Evolutionary conservation across 1,140 invertebrate species (phyloP).

Genomic region (Musca vetustissima): DNA sequence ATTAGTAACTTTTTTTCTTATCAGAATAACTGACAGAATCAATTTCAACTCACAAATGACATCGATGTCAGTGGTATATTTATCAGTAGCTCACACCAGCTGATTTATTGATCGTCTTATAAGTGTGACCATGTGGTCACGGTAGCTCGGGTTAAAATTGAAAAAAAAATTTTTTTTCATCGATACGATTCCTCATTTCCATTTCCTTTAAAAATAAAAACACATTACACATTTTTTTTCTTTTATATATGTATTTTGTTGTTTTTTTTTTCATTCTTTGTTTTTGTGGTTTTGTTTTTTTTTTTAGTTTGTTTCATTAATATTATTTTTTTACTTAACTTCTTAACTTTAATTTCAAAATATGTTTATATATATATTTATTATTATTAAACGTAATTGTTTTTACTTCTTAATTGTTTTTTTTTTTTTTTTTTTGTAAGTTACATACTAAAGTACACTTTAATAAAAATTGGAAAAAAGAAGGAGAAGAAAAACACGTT

Average conservation of each 20-base stretch:
- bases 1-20: too few relatives aligned
- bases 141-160: too few relatives aligned
- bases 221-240: slow-evolving; percentile 1
- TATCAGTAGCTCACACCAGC: too few relatives aligned
- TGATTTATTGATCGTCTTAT: too few relatives aligned
- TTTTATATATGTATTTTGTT: not conserved
- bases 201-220: not conserved
- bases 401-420: slow-evolving; percentile 1
- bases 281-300: not conserved
- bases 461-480: slow-evolving; percentile 11
- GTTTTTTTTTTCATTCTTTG: not conserved
- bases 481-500: not conserved
- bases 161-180: too few relatives aligned
- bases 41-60: too few relatives aligned
- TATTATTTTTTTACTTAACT: slow-evolving; percentile 23
- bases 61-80: too few relatives aligned
- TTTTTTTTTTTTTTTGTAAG: slow-evolving; percentile 4
- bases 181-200: too few relatives aligned
- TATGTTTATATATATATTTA: slow-evolving; percentile 18
- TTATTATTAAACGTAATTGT: slow-evolving; percentile 21
- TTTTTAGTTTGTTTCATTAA: not conserved
- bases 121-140: too few relatives aligned
- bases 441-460: slow-evolving; percentile 12
- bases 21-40: too few relatives aligned
- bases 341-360: slow-evolving; percentile 24